phyloP scores from a whole-genome alignment of 2,888 invertebrate species.

The Caenorhabditis wallacei region DNA sequence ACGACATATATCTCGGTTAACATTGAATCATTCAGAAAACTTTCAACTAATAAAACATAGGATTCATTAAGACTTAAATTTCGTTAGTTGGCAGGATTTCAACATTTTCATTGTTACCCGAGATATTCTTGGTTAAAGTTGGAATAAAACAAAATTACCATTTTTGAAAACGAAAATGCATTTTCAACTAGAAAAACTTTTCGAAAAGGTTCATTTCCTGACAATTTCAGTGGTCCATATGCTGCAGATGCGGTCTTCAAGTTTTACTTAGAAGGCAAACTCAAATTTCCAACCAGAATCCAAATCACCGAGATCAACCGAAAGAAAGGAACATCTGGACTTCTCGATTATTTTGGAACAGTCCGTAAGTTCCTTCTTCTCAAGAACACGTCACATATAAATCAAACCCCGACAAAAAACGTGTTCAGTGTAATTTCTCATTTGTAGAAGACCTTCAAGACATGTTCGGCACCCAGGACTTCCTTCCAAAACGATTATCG shows the following conservation, averaged over 20 bases:
- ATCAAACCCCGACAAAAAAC: background rate
- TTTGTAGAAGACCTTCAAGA: conserved; percentile 50
- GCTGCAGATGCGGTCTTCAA: conserved; percentile 2
- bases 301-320: conserved; percentile 22
- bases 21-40: no score
- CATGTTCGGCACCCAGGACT: conserved; percentile 38
- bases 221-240: conserved; percentile 59
- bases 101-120: no score
- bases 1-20: no score
- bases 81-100: no score
- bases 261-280: conserved; percentile 21
- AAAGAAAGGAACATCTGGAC: background rate
- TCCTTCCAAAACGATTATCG: conserved; percentile 46
- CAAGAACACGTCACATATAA: background rate
- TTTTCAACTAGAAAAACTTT: no score
- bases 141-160: no score
- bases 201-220: no score
- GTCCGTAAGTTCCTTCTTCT: conserved; percentile 19
- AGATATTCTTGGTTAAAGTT: no score
- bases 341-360: conserved; percentile 43
- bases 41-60: no score
- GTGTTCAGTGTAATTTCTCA: background rate
- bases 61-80: no score
- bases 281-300: conserved; percentile 39
- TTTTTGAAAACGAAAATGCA: no score